Base-by-base conservation (phyloP, 2,888 invertebrate species). In the Heteromurus nitidus region DNA sequence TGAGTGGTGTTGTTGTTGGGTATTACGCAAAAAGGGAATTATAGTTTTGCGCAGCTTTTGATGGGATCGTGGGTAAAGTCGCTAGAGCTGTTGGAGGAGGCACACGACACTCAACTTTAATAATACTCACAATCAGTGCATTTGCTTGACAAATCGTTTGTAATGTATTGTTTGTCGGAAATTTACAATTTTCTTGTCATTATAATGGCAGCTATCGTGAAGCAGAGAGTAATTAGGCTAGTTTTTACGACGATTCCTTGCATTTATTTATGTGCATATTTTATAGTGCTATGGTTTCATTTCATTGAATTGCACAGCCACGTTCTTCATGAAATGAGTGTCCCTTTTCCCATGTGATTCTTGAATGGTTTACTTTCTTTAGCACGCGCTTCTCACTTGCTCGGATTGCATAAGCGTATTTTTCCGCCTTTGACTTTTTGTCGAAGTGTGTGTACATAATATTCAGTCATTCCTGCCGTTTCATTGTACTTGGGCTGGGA, bases 151-250 rank as follows among this genome's bases (percentile, higher is more conserved):
- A 76, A 67, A 68, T 76, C 36, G 55, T 58, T 64, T 64, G 36
- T 36, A 18, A 26, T 31, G 31, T 53, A 75, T 75, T 76, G 75
- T 65, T 67, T 75, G 75, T 76, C 75, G 75, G 67, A 76, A 76
- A 67, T 67, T 76, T 58, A 30, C 75, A 76, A 68, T 76, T 76
- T 76, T 76, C 58, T 60, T 58, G 55, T 76, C 60, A 76, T 42
- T 64, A 64, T 16, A 42, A 1, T 7, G n/a, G 3, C 30, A 42
- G 64, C 16, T 31, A 30, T 62, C 30, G n/a, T 36, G 64, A 42
- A 42, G 7, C 42, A 31, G 62, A 30, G 42, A 64, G 64, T 64
- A 64, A 64, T 64, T 64, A 64, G 30, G 22, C 64, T 42, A 64
- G 64, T 42, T 64, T 64, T 64, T 42, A 64, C 20, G 42, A 42